Evolutionary conservation across 30 jellyfish, hydroid and myxozoan genomes (phyloP), one percentile per base, ranked within the genome.

Genomic region (Turritopsis rubra): DNA sequence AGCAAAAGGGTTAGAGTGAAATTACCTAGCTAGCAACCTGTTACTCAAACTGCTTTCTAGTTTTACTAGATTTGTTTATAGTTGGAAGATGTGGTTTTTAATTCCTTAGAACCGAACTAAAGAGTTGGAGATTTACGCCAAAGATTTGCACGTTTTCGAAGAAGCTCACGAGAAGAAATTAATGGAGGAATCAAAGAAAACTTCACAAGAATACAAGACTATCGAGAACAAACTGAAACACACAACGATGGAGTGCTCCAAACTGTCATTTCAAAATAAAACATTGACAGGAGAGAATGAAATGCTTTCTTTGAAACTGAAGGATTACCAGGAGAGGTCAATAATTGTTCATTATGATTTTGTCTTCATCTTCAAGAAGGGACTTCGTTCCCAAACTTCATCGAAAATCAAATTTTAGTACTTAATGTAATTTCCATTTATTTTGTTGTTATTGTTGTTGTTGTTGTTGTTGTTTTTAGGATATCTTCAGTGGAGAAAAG

Each of bases 231-330:
- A 90, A 75, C 84, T 94, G 94, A 87, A 88, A 80, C 68, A 82
- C 26, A 88, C 95, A 0, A 86, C 94, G 68, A 88, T 79, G 21
- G 97, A 91, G 65, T 87, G 95, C 66, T 81, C 97, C 53, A 83
- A 87, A 74, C 66, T 83, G 79, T 72, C 97, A 0, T 87, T 91
- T 84, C 96, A 87, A 79, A 88, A 79, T 21, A 91, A 88, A 41
- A 91, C 97, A 18, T 52, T 84, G 71, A 88, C 90, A 13, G 95
- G 94, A n/a, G 97, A 91, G 72, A 91, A 91, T 73, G 96, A 87
- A 28, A 87, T 91, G 96, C 29, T 91, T 84, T 73, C 91, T 19
- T 94, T 86, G 53, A 87, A 81, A 65, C 88, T 87, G 23, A 91
- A 83, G 70, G 95, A 84, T 30, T 85, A 75, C 30, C 97, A 87